These are phyloP conservation scores for Coelopa frigida DNA, from an alignment of 1,140 invertebrate species.

Conservation along the genomic window DNA sequence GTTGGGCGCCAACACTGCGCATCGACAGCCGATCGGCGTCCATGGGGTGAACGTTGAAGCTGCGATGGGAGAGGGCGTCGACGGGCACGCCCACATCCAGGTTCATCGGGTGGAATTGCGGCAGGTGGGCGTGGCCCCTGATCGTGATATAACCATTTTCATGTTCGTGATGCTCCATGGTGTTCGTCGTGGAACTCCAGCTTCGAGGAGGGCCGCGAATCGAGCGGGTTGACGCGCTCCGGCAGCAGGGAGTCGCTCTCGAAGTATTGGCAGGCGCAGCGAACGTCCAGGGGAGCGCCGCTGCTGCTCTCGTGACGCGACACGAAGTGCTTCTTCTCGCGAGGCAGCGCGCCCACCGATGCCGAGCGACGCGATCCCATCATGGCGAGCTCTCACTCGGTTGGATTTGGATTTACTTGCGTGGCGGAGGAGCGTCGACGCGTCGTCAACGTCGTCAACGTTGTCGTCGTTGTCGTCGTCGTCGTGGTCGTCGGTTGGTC, in stretches of 20 bases:
- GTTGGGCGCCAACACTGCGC: constrained; percentile 7
- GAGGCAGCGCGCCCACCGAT: constrained; percentile 55
- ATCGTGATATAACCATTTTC: too few relatives aligned
- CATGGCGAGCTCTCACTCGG: constrained; percentile 14
- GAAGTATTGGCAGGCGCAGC: constrained; percentile 77
- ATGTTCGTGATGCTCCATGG: background rate
- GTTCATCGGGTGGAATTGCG: constrained; percentile 17
- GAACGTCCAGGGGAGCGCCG: constrained; percentile 63
- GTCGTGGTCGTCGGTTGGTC: background rate
- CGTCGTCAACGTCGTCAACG: background rate
- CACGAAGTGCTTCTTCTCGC: constrained; percentile 50
- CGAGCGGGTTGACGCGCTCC: constrained; percentile 58
- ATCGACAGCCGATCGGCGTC: constrained; percentile 23
- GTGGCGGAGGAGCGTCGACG: background rate
- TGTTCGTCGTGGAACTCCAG: constrained; percentile 42
- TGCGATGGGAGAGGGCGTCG: constrained; percentile 29
- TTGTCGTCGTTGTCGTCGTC: background rate
- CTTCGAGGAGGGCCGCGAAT: constrained; percentile 50
- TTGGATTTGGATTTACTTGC: background rate
- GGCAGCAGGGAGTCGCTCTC: constrained; percentile 68
- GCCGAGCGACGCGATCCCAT: constrained; percentile 48
- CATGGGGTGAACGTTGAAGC: constrained; percentile 18
- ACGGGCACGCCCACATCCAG: constrained; percentile 7
- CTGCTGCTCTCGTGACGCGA: constrained; percentile 57
- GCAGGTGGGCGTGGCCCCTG: constrained; percentile 1